Base-by-base conservation (phyloP, 2,888 invertebrate species). In the Drosophila suboccidentalis region DNA sequence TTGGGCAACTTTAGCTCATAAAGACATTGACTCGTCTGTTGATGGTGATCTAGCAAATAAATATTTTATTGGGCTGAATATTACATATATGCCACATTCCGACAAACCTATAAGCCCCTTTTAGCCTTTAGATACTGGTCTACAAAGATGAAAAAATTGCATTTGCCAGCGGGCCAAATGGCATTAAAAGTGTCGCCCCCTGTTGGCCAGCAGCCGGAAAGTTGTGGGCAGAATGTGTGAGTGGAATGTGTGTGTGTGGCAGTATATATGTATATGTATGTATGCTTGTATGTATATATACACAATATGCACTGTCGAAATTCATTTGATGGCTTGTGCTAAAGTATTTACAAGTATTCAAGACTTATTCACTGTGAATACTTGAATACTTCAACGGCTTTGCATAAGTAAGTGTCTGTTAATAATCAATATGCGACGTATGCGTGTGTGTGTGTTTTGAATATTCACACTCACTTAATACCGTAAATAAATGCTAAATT, bases 121-220 rank as follows among this genome's bases (percentile, higher is more conserved):
- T 2, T n/a, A n/a, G 1, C 38, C 2, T 6, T 38, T n/a, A 6
- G 4, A 8, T 38, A n/a, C 38, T 2, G n/a, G n/a, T 6, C n/a
- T 38, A 2, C n/a, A 11, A 3, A 69, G 13, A 38, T 29, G 13
- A 43, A 22, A 34, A 75, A 71, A 70, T 68, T 65, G 39, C 80
- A 72, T 79, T 72, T 15, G n/a, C 15, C 44, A 34, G 44, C 38
- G 38, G 39, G 50, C 69, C 64, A 80, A 82, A 77, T 72, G 69
- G 41, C 78, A 80, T 83, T 70, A 77, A 61, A 57, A 54, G 55
- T 57, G 29, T 47, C 55, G 46, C 55, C 53, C 54, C 22, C 57
- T 61, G 49, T 36, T 50, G 50, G 53, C 38, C 38, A 58, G 36
- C 17, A n/a, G 55, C 19, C 29, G 26, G 2, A 50, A 39, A 51